Conservation (phyloP, 2,113 vertebrate genomes). For the Nibea coibor region DNA sequence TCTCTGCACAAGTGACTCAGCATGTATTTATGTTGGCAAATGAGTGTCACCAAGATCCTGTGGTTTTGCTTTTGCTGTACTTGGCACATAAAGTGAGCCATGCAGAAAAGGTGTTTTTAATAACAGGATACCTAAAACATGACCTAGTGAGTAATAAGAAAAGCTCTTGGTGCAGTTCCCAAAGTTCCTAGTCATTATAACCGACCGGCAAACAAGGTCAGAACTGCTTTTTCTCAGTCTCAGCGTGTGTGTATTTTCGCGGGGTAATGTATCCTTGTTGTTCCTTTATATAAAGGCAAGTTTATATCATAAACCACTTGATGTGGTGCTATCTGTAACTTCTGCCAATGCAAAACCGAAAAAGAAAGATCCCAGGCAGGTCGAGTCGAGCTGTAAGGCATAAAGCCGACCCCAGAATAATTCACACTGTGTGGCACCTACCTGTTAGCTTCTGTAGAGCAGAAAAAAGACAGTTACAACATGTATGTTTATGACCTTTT, state of each 20-base stretch:
- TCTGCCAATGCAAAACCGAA: too few species aligned
- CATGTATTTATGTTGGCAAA: background rate
- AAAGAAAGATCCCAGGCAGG: too few species aligned
- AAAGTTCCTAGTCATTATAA: background rate
- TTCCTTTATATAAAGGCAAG: background rate
- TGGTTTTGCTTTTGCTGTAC: background rate
- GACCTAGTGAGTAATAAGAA: slow-evolving; percentile 1
- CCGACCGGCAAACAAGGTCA: background rate
- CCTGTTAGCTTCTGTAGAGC: background rate
- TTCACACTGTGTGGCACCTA: background rate
- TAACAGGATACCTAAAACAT: background rate
- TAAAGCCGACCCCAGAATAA: background rate
- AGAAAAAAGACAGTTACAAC: slow-evolving; percentile 21
- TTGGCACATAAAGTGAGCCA: background rate
- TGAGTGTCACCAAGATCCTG: background rate
- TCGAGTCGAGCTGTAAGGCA: too few species aligned
- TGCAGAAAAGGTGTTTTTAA: background rate
- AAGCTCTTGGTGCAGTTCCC: background rate
- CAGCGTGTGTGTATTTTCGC: background rate
- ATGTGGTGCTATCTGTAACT: background rate
- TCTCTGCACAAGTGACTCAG: background rate
- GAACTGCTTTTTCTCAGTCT: background rate
- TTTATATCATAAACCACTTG: background rate
- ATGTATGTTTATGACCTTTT: slow-evolving; percentile 62
- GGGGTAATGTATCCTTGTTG: too few species aligned